phyloP scores from a whole-genome alignment of 2,113 vertebrate species.

The Lampris incognitus region DNA sequence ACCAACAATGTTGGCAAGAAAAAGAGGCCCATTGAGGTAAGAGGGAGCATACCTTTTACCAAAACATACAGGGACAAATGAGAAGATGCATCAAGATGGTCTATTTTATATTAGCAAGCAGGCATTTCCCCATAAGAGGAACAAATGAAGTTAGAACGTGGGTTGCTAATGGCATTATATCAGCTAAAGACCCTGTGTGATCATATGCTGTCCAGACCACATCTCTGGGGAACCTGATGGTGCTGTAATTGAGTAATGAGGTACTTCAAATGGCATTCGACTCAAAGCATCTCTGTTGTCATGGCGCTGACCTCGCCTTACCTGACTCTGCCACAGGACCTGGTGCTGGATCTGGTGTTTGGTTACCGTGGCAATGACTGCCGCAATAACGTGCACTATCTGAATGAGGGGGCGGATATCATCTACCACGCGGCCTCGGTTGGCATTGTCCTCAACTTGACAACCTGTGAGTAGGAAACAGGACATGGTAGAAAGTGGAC shows the following conservation, averaged over 20 bases:
- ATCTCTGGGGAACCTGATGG: constrained; percentile 37
- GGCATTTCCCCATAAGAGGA: constrained; percentile 11
- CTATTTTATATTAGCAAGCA: neutral
- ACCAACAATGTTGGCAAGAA: constrained; percentile 98
- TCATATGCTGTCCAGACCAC: constrained; percentile 25
- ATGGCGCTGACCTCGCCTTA: constrained; percentile 68
- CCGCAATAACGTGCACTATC: constrained; percentile 98
- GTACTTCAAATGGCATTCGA: constrained; percentile 20
- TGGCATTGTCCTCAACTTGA: constrained; percentile 94
- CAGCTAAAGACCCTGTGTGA: constrained; percentile 15
- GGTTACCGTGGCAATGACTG: constrained; percentile 98
- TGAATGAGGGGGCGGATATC: constrained; percentile 97
- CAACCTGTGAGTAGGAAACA: constrained; percentile 87
- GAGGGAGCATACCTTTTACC: constrained; percentile 7
- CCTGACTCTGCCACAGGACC: constrained; percentile 85
- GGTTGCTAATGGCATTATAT: constrained; percentile 37
- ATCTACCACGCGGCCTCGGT: constrained; percentile 97
- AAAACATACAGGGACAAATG: neutral
- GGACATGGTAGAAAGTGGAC: neutral
- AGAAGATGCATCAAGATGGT: neutral
- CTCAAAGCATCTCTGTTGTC: constrained; percentile 60
- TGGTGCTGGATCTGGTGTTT: constrained; percentile 96
- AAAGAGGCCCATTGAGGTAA: constrained; percentile 97
- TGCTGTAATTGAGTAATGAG: constrained; percentile 59
- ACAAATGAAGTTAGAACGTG: constrained; percentile 21